Base-by-base conservation (phyloP, 2,113 vertebrate genomes). In the Cathartes aura region DNA sequence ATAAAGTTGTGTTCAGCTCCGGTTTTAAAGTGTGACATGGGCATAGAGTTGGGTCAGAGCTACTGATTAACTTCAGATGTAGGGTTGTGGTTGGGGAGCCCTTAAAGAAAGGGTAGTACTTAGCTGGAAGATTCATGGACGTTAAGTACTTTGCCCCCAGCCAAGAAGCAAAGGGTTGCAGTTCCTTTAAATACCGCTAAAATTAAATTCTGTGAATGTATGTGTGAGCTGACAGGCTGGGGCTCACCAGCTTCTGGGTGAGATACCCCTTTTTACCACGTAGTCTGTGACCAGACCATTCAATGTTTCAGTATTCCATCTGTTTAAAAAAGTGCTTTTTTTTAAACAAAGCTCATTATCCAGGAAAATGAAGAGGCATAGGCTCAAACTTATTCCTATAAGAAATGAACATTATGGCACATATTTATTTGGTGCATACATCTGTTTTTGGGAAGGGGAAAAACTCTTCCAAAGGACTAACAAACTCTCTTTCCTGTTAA, bases 1-100 rank as follows among this genome's bases (percentile, higher is more conserved):
- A 29, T 13, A 5, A n/a, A 42, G 38, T 17, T 2, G 8, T 1
- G 12, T 7, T 70, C 24, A 9, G 21, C 59, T 59, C 26, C 0
- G 4, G 1, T 29, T 79, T 24, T 30, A 2, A 66, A 43, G 29
- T 5, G 15, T 14, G 48, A 11, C 2, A 1, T 0, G 43, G 18
- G 23, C 8, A 2, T 6, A 5, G 66, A 50, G 15, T 7, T n/a
- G 30, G 42, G 38, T 45, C 50, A 56, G 27, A 47, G 32, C 60
- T 55, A 5, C 71, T 40, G 23, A 23, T 12, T 29, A 6, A 15
- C 34, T 24, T 19, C 5, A 32, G 55, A 4, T 18, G 70, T 5
- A 8, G 53, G 53, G 23, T 15, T 62, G 42, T 23, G 62, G 48
- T 2, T 34, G 60, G 32, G 32, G 24, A 60, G 30, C 53, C 13